Evolutionary conservation across 2,888 invertebrate genomes (phyloP).

Genomic region (Pyrrhosoma nymphula): DNA sequence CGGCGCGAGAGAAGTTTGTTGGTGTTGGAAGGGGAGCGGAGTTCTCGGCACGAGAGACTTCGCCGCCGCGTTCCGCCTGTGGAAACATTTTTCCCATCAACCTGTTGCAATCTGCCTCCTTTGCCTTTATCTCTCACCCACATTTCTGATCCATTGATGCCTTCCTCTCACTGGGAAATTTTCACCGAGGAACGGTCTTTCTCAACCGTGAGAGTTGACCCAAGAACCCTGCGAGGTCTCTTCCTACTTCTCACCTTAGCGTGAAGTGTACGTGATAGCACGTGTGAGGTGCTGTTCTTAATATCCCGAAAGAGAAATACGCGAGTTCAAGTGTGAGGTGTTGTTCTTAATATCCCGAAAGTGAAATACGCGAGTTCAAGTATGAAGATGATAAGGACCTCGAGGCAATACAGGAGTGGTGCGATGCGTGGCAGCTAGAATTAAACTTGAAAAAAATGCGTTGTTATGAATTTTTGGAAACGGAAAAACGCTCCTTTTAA

Average conservation of each 20-base stretch:
- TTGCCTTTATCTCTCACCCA: constrained; percentile 24
- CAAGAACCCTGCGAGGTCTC: background rate
- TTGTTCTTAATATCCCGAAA: too few relatives aligned
- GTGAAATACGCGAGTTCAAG: too few relatives aligned
- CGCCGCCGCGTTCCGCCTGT: background rate
- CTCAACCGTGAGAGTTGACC: background rate
- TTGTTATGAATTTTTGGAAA: too few relatives aligned
- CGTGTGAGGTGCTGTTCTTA: too few relatives aligned
- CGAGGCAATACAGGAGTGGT: too few relatives aligned
- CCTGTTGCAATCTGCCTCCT: constrained; percentile 18
- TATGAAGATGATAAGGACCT: too few relatives aligned
- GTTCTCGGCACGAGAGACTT: background rate
- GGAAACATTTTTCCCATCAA: background rate
- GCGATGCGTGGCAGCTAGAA: too few relatives aligned
- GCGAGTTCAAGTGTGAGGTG: too few relatives aligned
- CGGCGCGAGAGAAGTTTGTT: background rate
- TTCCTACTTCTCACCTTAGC: background rate
- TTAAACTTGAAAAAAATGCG: too few relatives aligned
- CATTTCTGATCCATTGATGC: constrained; percentile 22
- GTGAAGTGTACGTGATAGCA: background rate
- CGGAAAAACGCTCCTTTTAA: too few relatives aligned
- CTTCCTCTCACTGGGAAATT: background rate
- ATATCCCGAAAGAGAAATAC: too few relatives aligned
- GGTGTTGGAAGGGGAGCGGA: background rate
- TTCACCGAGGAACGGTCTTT: background rate